Evolutionary conservation across 2,888 invertebrate species (phyloP).

Genomic region (Brassicogethes aeneus): DNA sequence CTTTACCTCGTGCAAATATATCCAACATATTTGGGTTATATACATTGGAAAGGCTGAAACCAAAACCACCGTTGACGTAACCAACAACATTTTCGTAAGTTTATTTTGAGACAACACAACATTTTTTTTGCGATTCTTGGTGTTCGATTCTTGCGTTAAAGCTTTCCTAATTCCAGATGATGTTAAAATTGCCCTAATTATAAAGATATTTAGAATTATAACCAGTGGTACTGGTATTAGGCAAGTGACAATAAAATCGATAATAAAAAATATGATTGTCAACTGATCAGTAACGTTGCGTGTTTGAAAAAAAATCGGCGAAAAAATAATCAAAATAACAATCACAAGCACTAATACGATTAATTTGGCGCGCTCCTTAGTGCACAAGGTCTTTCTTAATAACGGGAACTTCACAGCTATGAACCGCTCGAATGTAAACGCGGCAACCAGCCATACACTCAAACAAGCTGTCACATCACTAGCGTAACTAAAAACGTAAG

Average conservation of each 20-base stretch:
- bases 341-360: conserved; percentile 47
- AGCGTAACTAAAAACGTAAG: conserved; percentile 66
- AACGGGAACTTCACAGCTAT: conserved; percentile 74
- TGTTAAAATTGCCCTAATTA: conserved; percentile 53
- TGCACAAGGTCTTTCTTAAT: conserved; percentile 56
- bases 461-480: conserved; percentile 65
- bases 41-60: conserved; percentile 71
- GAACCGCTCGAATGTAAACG: conserved; percentile 78
- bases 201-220: conserved; percentile 60
- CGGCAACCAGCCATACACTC: conserved; percentile 78
- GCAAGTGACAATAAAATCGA: conserved; percentile 66
- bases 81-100: conserved; percentile 73
- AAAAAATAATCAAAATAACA: conserved; percentile 45
- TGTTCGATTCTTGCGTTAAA: conserved; percentile 20
- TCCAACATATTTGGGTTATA: too few relatives aligned
- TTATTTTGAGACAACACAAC: conserved; percentile 48
- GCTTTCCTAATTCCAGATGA: conserved; percentile 33
- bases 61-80: conserved; percentile 73
- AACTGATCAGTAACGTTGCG: conserved; percentile 32
- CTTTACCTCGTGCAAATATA: too few relatives aligned
- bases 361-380: conserved; percentile 58
- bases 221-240: conserved; percentile 64
- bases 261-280: conserved; percentile 56
- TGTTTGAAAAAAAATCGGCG: too few relatives aligned
- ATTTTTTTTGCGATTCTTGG: too few relatives aligned